These are phyloP conservation scores for Mechanitis mazaeus DNA, from an alignment of 2,888 invertebrate genomes.

Conservation along the genomic window DNA sequence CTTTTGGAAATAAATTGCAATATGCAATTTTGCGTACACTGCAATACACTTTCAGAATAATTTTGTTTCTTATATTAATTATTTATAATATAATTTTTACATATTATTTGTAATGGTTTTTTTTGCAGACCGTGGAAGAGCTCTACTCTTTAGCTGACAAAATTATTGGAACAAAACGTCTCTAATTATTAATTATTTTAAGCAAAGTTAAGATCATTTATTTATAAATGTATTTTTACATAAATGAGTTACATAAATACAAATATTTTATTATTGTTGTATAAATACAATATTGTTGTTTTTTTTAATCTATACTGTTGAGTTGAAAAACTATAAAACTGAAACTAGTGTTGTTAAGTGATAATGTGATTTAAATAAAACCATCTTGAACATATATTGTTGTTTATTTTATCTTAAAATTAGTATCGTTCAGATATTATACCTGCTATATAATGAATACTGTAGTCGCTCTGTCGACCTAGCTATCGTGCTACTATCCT, in stretches of 20 bases:
- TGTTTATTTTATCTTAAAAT: background rate
- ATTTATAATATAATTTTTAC: no score
- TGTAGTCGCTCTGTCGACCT: no score
- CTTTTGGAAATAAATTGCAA: no score
- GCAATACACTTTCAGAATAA: no score
- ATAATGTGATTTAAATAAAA: constrained; percentile 18
- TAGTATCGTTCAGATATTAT: no score
- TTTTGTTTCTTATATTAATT: no score
- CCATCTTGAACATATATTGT: background rate
- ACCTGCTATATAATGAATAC: no score
- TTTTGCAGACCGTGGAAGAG: constrained; percentile 81
- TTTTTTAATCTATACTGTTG: constrained; percentile 3
- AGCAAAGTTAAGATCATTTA: constrained; percentile 10
- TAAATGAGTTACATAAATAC: background rate
- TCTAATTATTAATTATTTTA: constrained; percentile 34
- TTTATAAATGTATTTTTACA: constrained; percentile 9
- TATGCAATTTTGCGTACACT: no score
- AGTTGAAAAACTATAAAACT: constrained; percentile 7
- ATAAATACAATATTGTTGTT: background rate
- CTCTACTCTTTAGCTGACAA: constrained; percentile 81
- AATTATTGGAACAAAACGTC: constrained; percentile 75
- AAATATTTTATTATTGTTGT: background rate
- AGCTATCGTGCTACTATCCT: no score
- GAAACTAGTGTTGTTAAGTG: constrained; percentile 10
- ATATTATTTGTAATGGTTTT: constrained; percentile 19